These are phyloP conservation scores for Gastrophysa polygoni DNA, from an alignment of 2,888 invertebrate genomes.

Conservation along the genomic window DNA sequence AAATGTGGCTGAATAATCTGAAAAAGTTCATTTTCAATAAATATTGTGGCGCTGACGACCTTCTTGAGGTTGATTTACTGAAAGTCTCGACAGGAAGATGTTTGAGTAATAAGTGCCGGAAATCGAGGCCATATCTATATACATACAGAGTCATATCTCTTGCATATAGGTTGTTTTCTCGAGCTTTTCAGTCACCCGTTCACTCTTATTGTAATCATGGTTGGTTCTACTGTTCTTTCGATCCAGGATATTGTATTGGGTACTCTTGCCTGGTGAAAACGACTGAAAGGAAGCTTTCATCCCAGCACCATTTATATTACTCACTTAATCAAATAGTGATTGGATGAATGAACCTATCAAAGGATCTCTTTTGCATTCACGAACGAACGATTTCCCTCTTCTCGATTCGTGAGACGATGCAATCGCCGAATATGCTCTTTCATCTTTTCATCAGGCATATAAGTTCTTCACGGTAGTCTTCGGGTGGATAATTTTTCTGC, in stretches of 20 bases:
- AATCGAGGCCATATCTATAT: too few species aligned
- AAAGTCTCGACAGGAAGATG: too few species aligned
- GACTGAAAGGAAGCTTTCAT: constrained; percentile 15
- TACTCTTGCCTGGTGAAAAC: neutral
- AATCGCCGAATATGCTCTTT: constrained; percentile 18
- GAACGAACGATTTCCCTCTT: constrained; percentile 17
- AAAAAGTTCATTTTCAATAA: too few species aligned
- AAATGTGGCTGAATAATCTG: too few species aligned
- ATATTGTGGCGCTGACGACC: too few species aligned
- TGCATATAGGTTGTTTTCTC: too few species aligned
- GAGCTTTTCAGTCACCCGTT: too few species aligned
- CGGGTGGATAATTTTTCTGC: neutral
- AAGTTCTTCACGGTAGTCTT: neutral
- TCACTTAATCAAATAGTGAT: constrained; percentile 17
- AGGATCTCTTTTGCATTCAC: constrained; percentile 18
- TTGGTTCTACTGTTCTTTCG: neutral
- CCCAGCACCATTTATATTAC: constrained; percentile 11
- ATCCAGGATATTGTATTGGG: neutral
- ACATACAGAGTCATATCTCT: too few species aligned
- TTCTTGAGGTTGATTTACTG: too few species aligned
- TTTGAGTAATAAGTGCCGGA: too few species aligned
- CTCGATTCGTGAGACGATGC: constrained; percentile 9
- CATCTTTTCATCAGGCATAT: too few species aligned
- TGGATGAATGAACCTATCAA: constrained; percentile 19
- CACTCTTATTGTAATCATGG: neutral